phyloP scores from a whole-genome alignment of 92 coral and sea anemone species.

The Epizoanthus rinbou region DNA sequence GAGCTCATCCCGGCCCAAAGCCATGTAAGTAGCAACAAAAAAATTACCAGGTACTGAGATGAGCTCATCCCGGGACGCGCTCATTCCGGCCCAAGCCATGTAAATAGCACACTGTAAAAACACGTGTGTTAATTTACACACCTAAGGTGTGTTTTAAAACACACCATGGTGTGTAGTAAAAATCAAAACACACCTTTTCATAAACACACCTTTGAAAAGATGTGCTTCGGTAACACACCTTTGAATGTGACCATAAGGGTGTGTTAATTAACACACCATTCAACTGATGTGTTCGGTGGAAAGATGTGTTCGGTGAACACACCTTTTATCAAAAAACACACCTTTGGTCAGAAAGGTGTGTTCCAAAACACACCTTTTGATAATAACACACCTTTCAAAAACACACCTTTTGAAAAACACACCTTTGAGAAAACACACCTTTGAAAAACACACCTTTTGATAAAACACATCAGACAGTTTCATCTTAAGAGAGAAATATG shows the following conservation, averaged over 20 bases:
- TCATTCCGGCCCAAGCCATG: too few species aligned
- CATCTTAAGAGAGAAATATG: neutral
- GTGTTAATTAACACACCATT: too few species aligned
- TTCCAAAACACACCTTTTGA: neutral
- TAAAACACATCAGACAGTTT: neutral
- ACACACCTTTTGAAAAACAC: neutral
- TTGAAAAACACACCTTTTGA: constrained; percentile 2
- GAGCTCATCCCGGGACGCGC: too few species aligned
- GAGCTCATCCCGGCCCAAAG: too few species aligned
- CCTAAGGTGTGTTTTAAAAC: neutral
- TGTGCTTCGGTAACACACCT: too few species aligned
- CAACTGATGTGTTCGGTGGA: neutral
- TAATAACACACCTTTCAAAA: neutral
- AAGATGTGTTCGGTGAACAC: neutral
- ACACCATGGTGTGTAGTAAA: neutral
- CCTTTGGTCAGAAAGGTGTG: neutral
- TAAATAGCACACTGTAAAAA: neutral
- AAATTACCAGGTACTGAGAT: too few species aligned
- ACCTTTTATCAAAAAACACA: neutral
- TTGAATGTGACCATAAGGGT: neutral
- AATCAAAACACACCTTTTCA: neutral
- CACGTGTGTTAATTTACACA: neutral
- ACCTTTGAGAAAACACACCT: neutral
- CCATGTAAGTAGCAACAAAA: too few species aligned
- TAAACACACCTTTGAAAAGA: neutral